A percentile compares a stretch with the other conserved stretches of the same genome.
These are phyloP conservation scores for Micropoecilia bifurca DNA, from an alignment of 2,797 vertebrate species.

Conservation along the genomic window DNA sequence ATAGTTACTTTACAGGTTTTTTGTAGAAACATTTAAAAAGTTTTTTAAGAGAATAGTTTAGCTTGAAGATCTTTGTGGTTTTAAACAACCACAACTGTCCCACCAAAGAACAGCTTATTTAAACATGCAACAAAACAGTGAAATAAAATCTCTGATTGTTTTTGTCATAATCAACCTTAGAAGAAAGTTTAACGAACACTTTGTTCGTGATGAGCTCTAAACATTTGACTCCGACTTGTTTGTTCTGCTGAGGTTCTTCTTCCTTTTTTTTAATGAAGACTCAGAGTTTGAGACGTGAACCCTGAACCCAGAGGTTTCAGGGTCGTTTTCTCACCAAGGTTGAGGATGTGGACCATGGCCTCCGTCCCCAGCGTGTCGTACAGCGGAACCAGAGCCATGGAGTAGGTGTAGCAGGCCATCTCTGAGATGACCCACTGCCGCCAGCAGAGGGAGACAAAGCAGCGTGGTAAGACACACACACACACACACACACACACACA, in stretches of 20 bases:
- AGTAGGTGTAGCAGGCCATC: conserved; percentile 85
- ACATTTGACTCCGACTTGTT: neutral
- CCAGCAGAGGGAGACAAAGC: conserved; percentile 82
- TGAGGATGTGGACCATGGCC: conserved; percentile 84
- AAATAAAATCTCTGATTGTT: too few relatives aligned
- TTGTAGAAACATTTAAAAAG: neutral
- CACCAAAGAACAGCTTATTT: neutral
- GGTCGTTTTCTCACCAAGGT: conserved; percentile 74
- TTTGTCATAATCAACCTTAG: too few relatives aligned
- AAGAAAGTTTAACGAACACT: neutral
- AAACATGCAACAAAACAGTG: neutral
- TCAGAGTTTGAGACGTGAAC: neutral
- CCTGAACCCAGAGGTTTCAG: neutral
- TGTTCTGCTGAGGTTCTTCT: neutral
- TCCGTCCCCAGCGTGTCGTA: conserved; percentile 84
- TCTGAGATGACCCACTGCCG: conserved; percentile 83
- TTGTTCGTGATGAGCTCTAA: neutral
- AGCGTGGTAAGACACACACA: conserved; percentile 15
- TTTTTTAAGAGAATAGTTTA: neutral
- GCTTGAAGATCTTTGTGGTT: neutral
- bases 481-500: neutral
- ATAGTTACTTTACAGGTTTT: neutral
- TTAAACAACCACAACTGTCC: neutral
- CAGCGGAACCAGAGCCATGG: conserved; percentile 84
- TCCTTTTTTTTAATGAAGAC: neutral